phyloP scores from a whole-genome alignment of 2,797 vertebrate genomes.

The Lindbergichthys nudifrons region DNA sequence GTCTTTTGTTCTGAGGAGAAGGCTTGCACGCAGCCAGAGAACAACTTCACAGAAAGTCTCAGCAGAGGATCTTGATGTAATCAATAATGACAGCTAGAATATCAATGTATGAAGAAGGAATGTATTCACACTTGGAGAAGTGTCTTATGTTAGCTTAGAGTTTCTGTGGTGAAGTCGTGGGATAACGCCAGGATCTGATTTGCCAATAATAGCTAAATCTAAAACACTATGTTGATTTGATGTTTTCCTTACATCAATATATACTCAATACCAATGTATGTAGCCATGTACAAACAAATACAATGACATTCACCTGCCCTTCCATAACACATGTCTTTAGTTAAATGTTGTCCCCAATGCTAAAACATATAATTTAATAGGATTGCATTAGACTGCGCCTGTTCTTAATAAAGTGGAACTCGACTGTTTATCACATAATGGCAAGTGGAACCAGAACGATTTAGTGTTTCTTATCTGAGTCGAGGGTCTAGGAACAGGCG shows the following conservation, averaged over 20 bases:
- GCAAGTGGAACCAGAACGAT: not conserved
- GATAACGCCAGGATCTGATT: not conserved
- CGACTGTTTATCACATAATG: not conserved
- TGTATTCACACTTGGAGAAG: not conserved
- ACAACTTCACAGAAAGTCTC: conserved; percentile 13
- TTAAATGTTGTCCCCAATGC: not conserved
- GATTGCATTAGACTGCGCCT: not conserved
- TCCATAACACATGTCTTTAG: too few relatives aligned
- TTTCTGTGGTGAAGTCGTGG: conserved; percentile 4
- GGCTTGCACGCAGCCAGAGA: conserved; percentile 17
- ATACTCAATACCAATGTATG: too few relatives aligned
- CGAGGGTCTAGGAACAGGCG: too few relatives aligned
- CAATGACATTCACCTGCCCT: too few relatives aligned
- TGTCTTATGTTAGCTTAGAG: not conserved
- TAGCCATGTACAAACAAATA: too few relatives aligned
- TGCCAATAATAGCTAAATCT: not conserved
- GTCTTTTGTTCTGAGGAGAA: conserved; percentile 22
- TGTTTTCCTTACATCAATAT: too few relatives aligned
- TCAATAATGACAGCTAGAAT: conserved; percentile 27
- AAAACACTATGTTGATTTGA: too few relatives aligned
- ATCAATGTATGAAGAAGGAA: conserved; percentile 13
- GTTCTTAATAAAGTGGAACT: not conserved
- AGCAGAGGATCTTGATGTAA: conserved; percentile 37
- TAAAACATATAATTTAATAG: not conserved
- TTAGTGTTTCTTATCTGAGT: too few relatives aligned